Base-by-base conservation (phyloP, 2,888 invertebrate genomes). In the Chrysolina oricalcia region DNA sequence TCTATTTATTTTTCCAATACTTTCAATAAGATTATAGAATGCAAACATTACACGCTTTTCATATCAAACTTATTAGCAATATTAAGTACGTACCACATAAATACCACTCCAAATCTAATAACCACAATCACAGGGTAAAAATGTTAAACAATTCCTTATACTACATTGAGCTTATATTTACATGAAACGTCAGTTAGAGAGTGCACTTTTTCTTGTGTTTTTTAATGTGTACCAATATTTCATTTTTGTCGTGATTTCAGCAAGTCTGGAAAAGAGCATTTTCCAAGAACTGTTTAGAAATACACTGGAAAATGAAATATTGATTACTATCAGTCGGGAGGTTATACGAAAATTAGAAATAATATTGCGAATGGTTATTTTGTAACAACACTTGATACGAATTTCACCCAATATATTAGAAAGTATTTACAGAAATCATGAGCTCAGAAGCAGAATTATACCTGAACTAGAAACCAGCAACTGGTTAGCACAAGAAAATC, bases 41-140 rank as follows among this genome's bases (percentile, higher is more conserved):
- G 23, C 59, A 27, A 50, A 50, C 48, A 50, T 50, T 15, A 50
- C 48, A 17, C 13, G 9, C 1, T 50, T n/a, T 35, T 59, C 27
- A 59, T 59, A 59, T 59, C 59, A 59, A 59, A 23, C 59, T 59
- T 59, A 27, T 59, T n/a, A 59, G n/a, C 35, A 59, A 59, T 59
- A 59, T 53, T 11, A 53, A 53, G 3, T 53, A 53, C 53, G 13
- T 53, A 21, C 53, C 35, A 23, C 13, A 13, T 35, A n/a, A 59
- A 59, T 59, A 59, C 59, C 59, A 27, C 23, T 59, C 27, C n/a
- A 15, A 35, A 59, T 59, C 13, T 35, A 50, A 50, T 19, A 50
- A n/a, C 59, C n/a, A 27, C 59, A 59, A 27, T 23, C 59, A 59
- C 59, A 59, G 50, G 19, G 59, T 59, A 35, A 59, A 59, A 59